A percentile compares a stretch with the other conserved stretches of the same genome.
Evolutionary conservation across 92 coral and sea anemone genomes (phyloP).

Genomic region (Micromussa lordhowensis): DNA sequence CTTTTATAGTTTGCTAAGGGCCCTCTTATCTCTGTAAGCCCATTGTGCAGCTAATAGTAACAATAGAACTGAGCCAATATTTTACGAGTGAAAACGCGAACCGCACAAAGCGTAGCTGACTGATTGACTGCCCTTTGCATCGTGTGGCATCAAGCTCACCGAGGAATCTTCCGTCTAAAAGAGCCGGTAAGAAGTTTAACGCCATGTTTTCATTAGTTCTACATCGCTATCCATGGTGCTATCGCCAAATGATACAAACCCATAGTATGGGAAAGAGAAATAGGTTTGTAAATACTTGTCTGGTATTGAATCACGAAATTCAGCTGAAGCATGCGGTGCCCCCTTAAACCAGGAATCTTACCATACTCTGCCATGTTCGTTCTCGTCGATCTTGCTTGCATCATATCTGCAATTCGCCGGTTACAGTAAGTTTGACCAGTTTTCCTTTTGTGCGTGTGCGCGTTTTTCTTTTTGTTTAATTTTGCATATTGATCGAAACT

Average conservation of each 20-base stretch:
- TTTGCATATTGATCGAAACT: neutral
- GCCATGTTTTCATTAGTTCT: too few species aligned
- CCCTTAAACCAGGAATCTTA: neutral
- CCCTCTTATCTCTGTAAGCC: conserved; percentile 15
- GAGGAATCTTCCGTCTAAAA: neutral
- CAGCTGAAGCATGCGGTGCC: neutral
- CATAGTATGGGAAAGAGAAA: neutral
- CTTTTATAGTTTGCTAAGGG: neutral
- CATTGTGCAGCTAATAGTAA: neutral
- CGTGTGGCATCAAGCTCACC: neutral
- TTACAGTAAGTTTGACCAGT: neutral
- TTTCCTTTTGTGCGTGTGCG: neutral
- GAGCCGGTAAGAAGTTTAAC: neutral
- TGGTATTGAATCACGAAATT: neutral
- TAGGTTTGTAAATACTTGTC: neutral
- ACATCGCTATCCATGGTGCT: neutral
- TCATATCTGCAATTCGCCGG: neutral
- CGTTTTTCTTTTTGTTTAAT: neutral
- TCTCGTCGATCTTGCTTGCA: neutral
- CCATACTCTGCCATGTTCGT: neutral
- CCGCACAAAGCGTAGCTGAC: conserved; percentile 13
- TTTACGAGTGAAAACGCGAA: neutral
- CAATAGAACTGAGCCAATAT: conserved; percentile 19
- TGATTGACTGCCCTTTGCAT: conserved; percentile 12
- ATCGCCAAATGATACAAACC: neutral